These are phyloP conservation scores for Leptodirus hochenwartii DNA, from an alignment of 2,888 invertebrate genomes.

Conservation along the genomic window DNA sequence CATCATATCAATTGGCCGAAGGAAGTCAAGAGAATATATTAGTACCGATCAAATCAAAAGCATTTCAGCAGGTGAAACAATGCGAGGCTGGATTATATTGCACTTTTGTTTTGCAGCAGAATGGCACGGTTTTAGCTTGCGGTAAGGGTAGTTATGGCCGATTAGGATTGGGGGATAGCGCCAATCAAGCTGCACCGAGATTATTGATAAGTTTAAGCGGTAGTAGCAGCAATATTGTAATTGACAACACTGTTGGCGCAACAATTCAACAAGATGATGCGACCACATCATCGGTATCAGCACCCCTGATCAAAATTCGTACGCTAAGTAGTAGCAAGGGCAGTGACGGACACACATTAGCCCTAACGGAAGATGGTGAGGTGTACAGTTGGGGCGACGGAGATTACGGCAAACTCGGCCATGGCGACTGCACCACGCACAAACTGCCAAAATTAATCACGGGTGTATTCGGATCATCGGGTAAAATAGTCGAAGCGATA, in stretches of 20 bases:
- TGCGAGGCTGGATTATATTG: constrained; percentile 47
- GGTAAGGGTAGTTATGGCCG: constrained; percentile 45
- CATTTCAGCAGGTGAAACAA: constrained; percentile 38
- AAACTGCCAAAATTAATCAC: constrained; percentile 34
- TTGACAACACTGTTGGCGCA: constrained; percentile 30
- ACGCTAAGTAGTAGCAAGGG: constrained; percentile 35
- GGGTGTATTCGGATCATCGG: constrained; percentile 24
- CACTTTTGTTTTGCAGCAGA: constrained; percentile 38
- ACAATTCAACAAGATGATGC: no score
- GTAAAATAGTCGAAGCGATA: constrained; percentile 30
- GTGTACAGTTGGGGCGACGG: constrained; percentile 41
- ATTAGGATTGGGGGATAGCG: constrained; percentile 41
- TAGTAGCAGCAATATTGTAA: no score
- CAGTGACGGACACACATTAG: constrained; percentile 37
- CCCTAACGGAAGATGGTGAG: constrained; percentile 31
- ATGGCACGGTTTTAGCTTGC: constrained; percentile 39
- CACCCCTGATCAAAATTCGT: no score
- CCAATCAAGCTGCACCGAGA: constrained; percentile 37
- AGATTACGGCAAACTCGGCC: constrained; percentile 37
- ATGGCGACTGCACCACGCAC: constrained; percentile 32
- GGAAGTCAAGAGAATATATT: constrained; percentile 39
- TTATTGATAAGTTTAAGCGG: no score
- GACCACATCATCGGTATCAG: background rate
- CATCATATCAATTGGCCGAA: constrained; percentile 42
- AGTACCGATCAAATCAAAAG: constrained; percentile 33